Conservation (phyloP, 2,888 invertebrate genomes). For the Odontocerum albicorne region DNA sequence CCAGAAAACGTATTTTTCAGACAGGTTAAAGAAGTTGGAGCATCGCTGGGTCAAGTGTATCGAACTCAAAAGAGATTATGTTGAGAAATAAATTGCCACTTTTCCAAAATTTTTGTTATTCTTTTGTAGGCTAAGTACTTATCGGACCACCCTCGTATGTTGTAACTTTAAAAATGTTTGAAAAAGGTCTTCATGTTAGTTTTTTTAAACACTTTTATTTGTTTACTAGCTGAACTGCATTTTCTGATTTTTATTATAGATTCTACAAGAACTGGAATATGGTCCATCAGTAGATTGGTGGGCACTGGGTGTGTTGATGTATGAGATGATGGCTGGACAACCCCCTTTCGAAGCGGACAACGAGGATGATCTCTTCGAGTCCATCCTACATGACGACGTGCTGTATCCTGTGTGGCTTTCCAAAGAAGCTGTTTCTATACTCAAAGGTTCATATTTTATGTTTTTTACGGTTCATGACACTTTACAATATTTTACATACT, state of each 20-base stretch:
- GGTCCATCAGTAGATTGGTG: conserved; percentile 93
- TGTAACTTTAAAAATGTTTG: too few relatives aligned
- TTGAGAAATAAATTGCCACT: background rate
- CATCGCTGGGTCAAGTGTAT: too few relatives aligned
- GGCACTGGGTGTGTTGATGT: conserved; percentile 97
- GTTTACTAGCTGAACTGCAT: too few relatives aligned
- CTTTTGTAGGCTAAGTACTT: too few relatives aligned
- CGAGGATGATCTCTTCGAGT: conserved; percentile 98
- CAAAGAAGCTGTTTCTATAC: conserved; percentile 86
- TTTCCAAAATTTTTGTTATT: background rate
- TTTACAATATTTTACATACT: too few relatives aligned
- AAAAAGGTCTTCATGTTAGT: too few relatives aligned
- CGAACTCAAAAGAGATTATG: too few relatives aligned
- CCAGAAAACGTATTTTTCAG: too few relatives aligned
- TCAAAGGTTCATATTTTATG: conserved; percentile 63
- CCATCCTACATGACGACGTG: conserved; percentile 97
- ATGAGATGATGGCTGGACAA: conserved; percentile 99
- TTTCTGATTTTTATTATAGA: conserved; percentile 47
- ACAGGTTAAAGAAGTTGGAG: too few relatives aligned
- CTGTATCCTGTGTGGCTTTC: conserved; percentile 97
- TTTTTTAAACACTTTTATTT: too few relatives aligned
- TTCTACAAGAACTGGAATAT: conserved; percentile 90
- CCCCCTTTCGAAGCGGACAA: conserved; percentile 99
- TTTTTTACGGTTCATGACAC: too few relatives aligned
- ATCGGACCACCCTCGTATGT: too few relatives aligned